Base-by-base conservation (phyloP, 1,140 invertebrate genomes). In the Araneus ventricosus region DNA sequence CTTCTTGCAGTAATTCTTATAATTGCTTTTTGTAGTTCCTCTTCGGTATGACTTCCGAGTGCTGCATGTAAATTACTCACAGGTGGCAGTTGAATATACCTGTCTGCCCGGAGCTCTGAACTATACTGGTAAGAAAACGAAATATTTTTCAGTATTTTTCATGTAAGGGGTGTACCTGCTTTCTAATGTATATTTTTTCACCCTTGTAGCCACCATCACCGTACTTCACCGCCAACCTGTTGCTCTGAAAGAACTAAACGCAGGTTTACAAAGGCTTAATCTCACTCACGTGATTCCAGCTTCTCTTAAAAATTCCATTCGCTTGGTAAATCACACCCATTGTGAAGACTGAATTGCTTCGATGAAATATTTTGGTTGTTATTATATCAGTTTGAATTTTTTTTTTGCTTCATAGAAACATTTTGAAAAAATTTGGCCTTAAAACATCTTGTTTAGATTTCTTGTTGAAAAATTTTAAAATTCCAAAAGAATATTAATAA, bases 31-130 rank as follows among this genome's bases (percentile, higher is more conserved):
- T 34, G n/a, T n/a, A 84, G 89, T 85, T 45, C 37, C 89, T 0
- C 1, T 24, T 2, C 7, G 37, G 1, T 63, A 20, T 20, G 34
- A 91, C 20, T 91, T 45, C 37, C 79, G 59, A 27, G 89, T 91
- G 4, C 2, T 91, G 45, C n/a, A 82, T n/a, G 57, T 57, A 6
- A 61, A 92, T 24, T 92, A 92, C 10, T 5, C 59, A 4, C 24
- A 52, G 37, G 5, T 86, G 10, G 90, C 90, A 2, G 82, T 92
- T 24, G 90, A 92, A 84, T 92, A 92, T 57, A 70, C 57, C 22
- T 92, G 90, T 34, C 6, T n/a, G n/a, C n/a, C n/a, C n/a, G n/a
- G 90, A 22, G 61, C 39, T 10, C 8, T 86, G 0, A 57, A n/a
- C 6, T 86, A n/a, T n/a, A 45, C 57, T 10, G 37, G 90, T 92